phyloP scores from a whole-genome alignment of 2,113 vertebrate species.

The Cebidichthys violaceus region DNA sequence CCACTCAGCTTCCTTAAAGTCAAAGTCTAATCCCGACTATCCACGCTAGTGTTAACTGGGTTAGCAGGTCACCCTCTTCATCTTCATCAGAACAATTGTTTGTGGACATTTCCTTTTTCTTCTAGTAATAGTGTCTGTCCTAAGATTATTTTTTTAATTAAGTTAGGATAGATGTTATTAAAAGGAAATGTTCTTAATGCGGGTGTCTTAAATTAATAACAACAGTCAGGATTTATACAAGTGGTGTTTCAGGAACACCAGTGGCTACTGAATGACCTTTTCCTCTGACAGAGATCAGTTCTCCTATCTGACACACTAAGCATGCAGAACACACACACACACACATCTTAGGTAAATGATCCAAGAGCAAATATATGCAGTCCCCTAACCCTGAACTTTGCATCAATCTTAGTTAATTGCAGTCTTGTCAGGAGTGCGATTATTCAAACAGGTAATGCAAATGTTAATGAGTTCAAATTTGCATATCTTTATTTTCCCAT shows the following conservation, averaged over 20 bases:
- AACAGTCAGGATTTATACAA: neutral
- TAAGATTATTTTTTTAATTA: neutral
- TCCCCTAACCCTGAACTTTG: constrained; percentile 95
- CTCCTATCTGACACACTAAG: constrained; percentile 58
- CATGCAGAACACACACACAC: constrained; percentile 20
- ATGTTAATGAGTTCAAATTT: constrained; percentile 99
- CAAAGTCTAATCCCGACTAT: constrained; percentile 70
- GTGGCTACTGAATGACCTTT: constrained; percentile 66
- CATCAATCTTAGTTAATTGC: constrained; percentile 99
- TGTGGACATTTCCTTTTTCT: neutral
- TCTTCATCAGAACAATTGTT: constrained; percentile 17
- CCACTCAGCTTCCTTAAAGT: constrained; percentile 56
- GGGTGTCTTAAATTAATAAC: neutral
- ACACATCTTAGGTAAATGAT: constrained; percentile 64
- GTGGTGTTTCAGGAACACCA: constrained; percentile 10
- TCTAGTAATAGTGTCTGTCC: neutral
- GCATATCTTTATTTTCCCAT: constrained; percentile 99
- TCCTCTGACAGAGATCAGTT: constrained; percentile 70
- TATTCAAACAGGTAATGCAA: constrained; percentile 99
- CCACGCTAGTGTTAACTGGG: constrained; percentile 66
- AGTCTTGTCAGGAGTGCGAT: constrained; percentile 98
- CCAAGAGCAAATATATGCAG: constrained; percentile 75
- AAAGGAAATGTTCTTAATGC: neutral
- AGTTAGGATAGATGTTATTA: neutral
- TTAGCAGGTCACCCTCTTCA: constrained; percentile 72